phyloP scores from a whole-genome alignment of 2,797 vertebrate genomes.

The Meriones psammophilus region DNA sequence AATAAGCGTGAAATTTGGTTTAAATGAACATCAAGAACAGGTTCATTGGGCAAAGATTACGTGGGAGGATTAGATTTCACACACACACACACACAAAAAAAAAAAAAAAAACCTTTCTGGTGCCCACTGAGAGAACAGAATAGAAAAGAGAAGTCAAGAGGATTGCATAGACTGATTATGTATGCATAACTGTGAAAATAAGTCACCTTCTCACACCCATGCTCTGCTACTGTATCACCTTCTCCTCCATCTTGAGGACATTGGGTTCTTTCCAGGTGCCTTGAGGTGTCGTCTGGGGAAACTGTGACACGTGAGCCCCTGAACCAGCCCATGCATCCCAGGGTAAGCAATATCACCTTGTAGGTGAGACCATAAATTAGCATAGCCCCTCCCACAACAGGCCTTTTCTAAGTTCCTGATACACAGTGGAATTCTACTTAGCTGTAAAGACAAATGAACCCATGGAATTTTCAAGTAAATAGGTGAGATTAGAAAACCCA shows the following conservation, averaged over 20 bases:
- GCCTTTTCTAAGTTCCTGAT: neutral
- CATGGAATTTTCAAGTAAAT: no score
- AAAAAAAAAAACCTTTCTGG: neutral
- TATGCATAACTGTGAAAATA: neutral
- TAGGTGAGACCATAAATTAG: neutral
- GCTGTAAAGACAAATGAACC: neutral
- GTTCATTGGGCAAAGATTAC: neutral
- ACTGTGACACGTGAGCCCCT: neutral
- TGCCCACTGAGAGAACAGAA: neutral
- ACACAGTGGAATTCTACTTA: neutral
- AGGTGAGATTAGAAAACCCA: neutral
- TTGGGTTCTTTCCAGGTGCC: neutral
- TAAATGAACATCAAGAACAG: conserved; percentile 45
- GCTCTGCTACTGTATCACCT: neutral
- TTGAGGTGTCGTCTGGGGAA: neutral
- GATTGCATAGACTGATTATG: neutral
- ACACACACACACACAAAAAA: neutral
- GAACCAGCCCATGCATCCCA: neutral
- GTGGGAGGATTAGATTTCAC: neutral
- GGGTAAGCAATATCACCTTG: neutral
- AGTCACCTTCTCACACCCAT: neutral
- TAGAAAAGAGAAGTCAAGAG: conserved; percentile 14
- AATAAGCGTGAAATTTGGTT: neutral
- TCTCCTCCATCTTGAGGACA: neutral
- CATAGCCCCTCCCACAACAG: neutral